Conservation (phyloP, 2,797 vertebrate genomes). For the Brotula barbata region DNA sequence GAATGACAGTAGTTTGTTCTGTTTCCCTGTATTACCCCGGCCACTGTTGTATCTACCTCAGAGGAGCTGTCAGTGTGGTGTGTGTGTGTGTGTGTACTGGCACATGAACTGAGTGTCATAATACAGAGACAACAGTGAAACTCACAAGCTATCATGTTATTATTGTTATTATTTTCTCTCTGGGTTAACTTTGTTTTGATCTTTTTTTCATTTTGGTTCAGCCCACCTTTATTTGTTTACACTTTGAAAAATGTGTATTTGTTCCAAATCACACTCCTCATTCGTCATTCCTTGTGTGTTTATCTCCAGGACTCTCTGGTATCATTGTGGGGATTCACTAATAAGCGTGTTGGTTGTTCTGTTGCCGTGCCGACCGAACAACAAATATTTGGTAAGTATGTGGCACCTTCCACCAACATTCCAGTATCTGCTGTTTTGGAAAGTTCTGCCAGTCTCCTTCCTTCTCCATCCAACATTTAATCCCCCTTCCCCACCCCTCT, state of each 20-base stretch:
- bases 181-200: background rate
- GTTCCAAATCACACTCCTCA: conserved; percentile 9
- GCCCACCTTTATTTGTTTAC: background rate
- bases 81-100: conserved; percentile 12
- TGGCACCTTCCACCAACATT: conserved; percentile 90
- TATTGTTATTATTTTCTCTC: background rate
- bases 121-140: conserved; percentile 50
- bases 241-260: conserved; percentile 1
- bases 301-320: conserved; percentile 24
- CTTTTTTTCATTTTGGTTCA: conserved; percentile 1
- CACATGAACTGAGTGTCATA: conserved; percentile 35
- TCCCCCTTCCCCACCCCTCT: background rate
- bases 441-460: conserved; percentile 71
- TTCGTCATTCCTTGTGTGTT: conserved; percentile 12
- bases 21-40: conserved; percentile 18
- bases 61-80: conserved; percentile 22
- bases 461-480: conserved; percentile 21
- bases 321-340: conserved; percentile 73
- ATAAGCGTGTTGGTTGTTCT: conserved; percentile 76
- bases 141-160: conserved; percentile 1
- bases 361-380: conserved; percentile 86
- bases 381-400: conserved; percentile 93
- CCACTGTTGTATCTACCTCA: conserved; percentile 37
- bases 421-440: conserved; percentile 88
- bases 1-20: conserved; percentile 57